Conservation (phyloP, 2,888 invertebrate genomes). For the Poecilobothrus nobilitatus region DNA sequence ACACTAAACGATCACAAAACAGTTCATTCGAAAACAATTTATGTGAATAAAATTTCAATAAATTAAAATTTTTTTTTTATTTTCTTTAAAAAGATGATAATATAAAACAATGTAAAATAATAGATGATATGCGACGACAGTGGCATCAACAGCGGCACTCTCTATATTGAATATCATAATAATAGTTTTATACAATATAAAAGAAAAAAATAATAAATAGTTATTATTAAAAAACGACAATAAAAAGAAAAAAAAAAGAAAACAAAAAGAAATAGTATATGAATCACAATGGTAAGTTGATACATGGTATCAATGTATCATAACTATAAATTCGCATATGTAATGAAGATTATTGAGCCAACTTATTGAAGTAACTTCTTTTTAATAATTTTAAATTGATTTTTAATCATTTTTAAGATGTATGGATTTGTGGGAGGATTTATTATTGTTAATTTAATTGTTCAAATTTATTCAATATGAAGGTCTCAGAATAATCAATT, state of each 20-base stretch:
- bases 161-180: not conserved
- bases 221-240: not conserved
- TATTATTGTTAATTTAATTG: too few relatives aligned
- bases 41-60: slow-evolving; percentile 6
- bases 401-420: too few relatives aligned
- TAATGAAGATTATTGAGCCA: too few relatives aligned
- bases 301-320: not conserved
- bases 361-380: too few relatives aligned
- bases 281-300: not conserved
- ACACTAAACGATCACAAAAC: not conserved
- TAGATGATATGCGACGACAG: not conserved
- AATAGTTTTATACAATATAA: not conserved
- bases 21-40: slow-evolving; percentile 6
- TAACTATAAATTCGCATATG: not conserved
- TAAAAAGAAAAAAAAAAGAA: not conserved
- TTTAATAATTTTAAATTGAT: too few relatives aligned
- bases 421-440: too few relatives aligned
- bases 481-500: too few relatives aligned
- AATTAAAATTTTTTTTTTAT: too few relatives aligned
- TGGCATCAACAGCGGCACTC: not conserved
- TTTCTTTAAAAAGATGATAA: not conserved
- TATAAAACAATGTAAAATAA: not conserved
- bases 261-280: not conserved
- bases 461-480: too few relatives aligned
- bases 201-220: not conserved